These are phyloP conservation scores for Emydocephalus ijimae DNA, from an alignment of 2,113 vertebrate species.

Conservation along the genomic window DNA sequence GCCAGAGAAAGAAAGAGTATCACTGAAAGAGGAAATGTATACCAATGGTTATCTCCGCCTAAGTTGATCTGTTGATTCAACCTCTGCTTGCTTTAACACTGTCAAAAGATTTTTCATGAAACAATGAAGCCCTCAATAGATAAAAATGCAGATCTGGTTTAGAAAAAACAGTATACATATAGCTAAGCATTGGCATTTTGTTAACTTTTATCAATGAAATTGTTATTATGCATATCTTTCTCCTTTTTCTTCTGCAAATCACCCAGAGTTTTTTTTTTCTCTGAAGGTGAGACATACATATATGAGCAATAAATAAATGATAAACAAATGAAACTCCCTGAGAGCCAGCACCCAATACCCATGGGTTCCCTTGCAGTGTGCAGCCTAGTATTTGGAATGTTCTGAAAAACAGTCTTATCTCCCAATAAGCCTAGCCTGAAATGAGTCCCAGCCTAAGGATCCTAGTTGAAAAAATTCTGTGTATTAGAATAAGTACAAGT, in stretches of 20 bases:
- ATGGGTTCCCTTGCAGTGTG: background rate
- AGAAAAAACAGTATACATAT: background rate
- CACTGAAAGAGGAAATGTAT: background rate
- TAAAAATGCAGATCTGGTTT: background rate
- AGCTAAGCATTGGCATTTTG: background rate
- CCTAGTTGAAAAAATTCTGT: background rate
- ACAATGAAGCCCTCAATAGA: background rate
- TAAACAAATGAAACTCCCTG: background rate
- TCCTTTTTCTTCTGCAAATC: background rate
- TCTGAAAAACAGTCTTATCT: background rate
- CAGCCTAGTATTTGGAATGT: background rate
- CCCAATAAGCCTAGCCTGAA: background rate
- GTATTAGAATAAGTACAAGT: background rate
- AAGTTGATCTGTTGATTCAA: background rate
- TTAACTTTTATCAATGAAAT: background rate
- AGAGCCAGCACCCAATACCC: background rate
- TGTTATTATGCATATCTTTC: background rate
- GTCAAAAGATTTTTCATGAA: background rate
- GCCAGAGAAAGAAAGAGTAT: background rate
- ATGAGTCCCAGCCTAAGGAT: background rate
- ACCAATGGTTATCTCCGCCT: background rate
- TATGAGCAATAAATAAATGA: background rate
- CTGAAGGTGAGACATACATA: background rate
- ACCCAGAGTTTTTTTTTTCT: background rate
- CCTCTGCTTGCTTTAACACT: background rate